Evolutionary conservation across 2,797 vertebrate genomes (phyloP).

Genomic region (Sparus aurata): DNA sequence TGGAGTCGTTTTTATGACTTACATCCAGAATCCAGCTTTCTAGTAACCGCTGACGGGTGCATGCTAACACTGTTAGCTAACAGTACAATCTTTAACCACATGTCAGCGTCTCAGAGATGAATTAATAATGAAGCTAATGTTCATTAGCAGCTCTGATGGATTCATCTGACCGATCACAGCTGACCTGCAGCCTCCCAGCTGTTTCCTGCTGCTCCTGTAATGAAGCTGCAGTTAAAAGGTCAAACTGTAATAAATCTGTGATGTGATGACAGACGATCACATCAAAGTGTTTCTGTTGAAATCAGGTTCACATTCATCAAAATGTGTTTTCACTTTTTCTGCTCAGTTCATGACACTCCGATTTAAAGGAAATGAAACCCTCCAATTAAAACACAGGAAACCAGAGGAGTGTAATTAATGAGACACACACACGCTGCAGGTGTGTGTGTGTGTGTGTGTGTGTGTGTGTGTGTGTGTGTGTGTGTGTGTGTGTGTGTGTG

Average conservation of each 20-base stretch:
- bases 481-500: slow-evolving; percentile 22
- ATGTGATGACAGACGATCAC: slow-evolving; percentile 33
- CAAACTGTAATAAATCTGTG: background rate
- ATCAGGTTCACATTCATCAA: slow-evolving; percentile 27
- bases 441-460: background rate
- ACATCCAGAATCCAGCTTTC: too few relatives aligned
- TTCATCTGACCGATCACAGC: background rate
- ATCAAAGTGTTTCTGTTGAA: slow-evolving; percentile 38
- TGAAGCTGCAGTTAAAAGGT: slow-evolving; percentile 1
- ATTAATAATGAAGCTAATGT: background rate
- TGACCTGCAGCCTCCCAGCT: background rate
- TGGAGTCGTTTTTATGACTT: too few relatives aligned
- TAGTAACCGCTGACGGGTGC: too few relatives aligned
- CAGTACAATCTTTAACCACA: too few relatives aligned
- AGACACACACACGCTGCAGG: background rate
- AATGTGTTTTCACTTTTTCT: slow-evolving; percentile 32
- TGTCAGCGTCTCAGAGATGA: background rate
- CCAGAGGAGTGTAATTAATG: slow-evolving; percentile 54
- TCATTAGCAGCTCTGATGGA: background rate
- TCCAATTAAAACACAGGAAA: slow-evolving; percentile 60
- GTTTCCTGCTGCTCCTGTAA: slow-evolving; percentile 8
- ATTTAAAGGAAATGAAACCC: slow-evolving; percentile 20
- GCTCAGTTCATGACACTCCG: slow-evolving; percentile 3
- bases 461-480: slow-evolving; percentile 9
- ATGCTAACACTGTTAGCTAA: too few relatives aligned